phyloP scores from a whole-genome alignment of 1,140 invertebrate genomes.

The Apis mellifera region Amel_HAv3.1 CM009944.2:7752501-7753000 shows the following conservation, averaged over 20 bases:
- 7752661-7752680: neutral
- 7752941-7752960: too few relatives aligned
- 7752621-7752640: neutral
- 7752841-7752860: too few relatives aligned
- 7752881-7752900: too few relatives aligned
- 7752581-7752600: neutral
- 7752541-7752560: neutral
- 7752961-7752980: too few relatives aligned
- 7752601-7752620: neutral
- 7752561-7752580: neutral
- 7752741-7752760: neutral
- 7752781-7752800: neutral
- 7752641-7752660: neutral
- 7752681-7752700: conserved; percentile 10
- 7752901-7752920: too few relatives aligned
- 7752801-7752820: too few relatives aligned
- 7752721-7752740: neutral
- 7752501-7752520: neutral
- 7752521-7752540: neutral
- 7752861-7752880: too few relatives aligned
- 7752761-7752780: neutral
- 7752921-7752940: too few relatives aligned
- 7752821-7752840: too few relatives aligned
- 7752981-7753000: too few relatives aligned
- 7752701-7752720: conserved; percentile 22